Evolutionary conservation across 2,888 invertebrate genomes (phyloP).

Genomic region (Amblyteles armatorius): DNA sequence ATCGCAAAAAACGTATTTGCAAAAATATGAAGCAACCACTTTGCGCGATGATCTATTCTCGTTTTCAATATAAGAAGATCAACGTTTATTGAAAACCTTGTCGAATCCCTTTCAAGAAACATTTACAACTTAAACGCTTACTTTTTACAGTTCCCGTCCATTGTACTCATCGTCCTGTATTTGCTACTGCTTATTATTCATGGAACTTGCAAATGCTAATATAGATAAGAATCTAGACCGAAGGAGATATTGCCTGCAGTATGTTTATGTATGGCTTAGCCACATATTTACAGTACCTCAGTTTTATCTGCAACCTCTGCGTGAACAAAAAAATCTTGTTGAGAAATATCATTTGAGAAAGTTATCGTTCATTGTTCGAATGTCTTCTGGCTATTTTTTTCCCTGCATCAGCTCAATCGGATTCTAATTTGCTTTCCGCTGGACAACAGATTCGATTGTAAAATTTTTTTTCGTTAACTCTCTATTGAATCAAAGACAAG

Average conservation of each 20-base stretch:
- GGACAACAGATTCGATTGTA: not conserved
- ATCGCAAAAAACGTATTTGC: not conserved
- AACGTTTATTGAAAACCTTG: not conserved
- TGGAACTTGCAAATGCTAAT: slow-evolving; percentile 1
- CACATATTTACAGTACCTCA: not conserved
- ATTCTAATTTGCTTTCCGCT: not conserved
- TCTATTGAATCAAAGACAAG: not conserved
- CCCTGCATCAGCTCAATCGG: not conserved
- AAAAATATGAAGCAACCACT: not conserved
- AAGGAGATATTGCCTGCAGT: not conserved
- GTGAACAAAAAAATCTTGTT: not conserved
- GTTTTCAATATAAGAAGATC: not conserved
- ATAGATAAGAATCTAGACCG: not conserved
- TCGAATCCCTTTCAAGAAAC: not conserved
- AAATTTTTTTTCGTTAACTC: not conserved
- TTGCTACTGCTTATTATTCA: not conserved
- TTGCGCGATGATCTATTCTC: not conserved
- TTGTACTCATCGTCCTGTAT: not conserved
- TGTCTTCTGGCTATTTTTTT: not conserved
- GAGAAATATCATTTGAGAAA: not conserved
- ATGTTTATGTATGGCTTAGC: not conserved
- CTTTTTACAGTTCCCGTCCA: not conserved
- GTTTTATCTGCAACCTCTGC: not conserved
- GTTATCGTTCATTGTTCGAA: not conserved
- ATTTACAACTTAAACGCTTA: not conserved